Conservation (phyloP, 92 coral and sea anemone species). For the Micromussa lordhowensis region DNA sequence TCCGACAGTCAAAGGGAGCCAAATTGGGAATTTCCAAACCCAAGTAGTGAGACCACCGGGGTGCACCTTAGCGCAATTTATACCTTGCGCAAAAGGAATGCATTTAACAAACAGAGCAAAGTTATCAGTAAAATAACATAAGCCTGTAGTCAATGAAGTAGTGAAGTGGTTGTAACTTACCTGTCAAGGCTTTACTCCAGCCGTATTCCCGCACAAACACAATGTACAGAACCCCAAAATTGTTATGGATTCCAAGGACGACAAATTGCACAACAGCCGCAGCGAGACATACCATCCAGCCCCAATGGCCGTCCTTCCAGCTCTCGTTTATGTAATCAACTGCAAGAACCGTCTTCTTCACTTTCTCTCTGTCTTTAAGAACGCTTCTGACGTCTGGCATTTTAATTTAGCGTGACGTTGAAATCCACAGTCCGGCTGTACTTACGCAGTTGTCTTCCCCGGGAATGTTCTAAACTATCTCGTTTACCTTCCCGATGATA, state of each 20-base stretch:
- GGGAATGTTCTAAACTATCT: neutral
- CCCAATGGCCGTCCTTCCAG: slow-evolving; percentile 58
- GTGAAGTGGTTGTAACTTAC: slow-evolving; percentile 8
- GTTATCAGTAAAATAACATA: no score
- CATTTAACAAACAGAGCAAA: neutral
- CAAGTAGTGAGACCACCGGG: neutral
- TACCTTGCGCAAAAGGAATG: neutral
- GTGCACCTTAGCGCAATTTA: neutral
- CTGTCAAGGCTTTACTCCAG: slow-evolving; percentile 71
- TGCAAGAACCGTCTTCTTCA: neutral
- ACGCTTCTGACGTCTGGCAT: neutral
- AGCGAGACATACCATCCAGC: slow-evolving; percentile 70
- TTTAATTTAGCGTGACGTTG: slow-evolving; percentile 1
- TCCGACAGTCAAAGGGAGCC: neutral
- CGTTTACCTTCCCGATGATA: neutral
- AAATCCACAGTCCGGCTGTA: neutral
- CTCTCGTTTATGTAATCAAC: neutral
- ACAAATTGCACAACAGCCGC: slow-evolving; percentile 85
- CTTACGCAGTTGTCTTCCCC: neutral
- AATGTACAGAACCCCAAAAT: slow-evolving; percentile 77
- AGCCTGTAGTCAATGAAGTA: neutral
- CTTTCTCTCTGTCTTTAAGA: neutral
- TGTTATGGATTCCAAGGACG: slow-evolving; percentile 86
- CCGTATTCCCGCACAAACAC: slow-evolving; percentile 68
- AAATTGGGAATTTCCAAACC: neutral